Conservation (phyloP, 2,888 invertebrate genomes). For the Platycheirus albimanus region DNA sequence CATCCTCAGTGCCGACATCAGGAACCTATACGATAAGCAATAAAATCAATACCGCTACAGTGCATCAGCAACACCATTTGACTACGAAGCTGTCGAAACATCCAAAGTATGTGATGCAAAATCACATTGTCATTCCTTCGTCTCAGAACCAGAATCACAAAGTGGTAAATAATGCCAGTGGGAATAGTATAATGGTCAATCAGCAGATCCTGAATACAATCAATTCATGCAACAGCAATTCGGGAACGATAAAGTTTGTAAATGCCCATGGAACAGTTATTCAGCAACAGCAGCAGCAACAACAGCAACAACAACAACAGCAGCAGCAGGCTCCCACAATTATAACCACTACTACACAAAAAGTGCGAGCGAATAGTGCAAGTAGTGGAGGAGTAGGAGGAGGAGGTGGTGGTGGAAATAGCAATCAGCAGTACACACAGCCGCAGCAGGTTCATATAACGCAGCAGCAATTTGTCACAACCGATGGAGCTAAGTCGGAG, state of each 20-base stretch:
- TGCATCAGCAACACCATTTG: conserved; percentile 75
- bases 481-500: conserved; percentile 63
- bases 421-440: conserved; percentile 63
- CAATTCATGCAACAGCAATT: conserved; percentile 67
- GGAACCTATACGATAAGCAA: conserved; percentile 77
- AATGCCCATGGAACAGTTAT: conserved; percentile 82
- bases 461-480: conserved; percentile 69
- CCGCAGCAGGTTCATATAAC: conserved; percentile 66
- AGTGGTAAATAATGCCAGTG: conserved; percentile 60
- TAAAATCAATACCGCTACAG: conserved; percentile 75
- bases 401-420: conserved; percentile 21
- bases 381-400: conserved; percentile 40
- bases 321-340: conserved; percentile 66
- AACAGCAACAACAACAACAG: conserved; percentile 61
- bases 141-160: conserved; percentile 80
- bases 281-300: conserved; percentile 79
- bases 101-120: conserved; percentile 78
- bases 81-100: conserved; percentile 78
- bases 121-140: conserved; percentile 76
- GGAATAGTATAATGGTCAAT: conserved; percentile 75
- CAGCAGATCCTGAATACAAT: conserved; percentile 74
- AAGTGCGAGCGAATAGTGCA: conserved; percentile 57
- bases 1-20: conserved; percentile 58
- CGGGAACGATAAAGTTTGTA: conserved; percentile 81
- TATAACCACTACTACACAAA: conserved; percentile 70